Base-by-base conservation (phyloP, 2,113 vertebrate species). In the Podocnemis expansa region DNA sequence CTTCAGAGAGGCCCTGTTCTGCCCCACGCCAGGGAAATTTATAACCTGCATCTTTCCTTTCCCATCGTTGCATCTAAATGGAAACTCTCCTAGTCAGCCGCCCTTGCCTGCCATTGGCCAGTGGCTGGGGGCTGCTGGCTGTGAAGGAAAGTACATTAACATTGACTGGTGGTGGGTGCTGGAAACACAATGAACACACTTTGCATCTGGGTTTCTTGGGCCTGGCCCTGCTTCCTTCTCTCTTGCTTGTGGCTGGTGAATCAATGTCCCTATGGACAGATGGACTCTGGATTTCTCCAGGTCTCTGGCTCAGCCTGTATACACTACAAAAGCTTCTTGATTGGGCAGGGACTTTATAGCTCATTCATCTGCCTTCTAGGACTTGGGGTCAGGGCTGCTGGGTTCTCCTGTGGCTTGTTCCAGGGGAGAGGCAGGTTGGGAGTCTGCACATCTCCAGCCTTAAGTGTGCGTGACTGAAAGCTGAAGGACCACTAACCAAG, bases 381-480 rank as follows among this genome's bases (percentile, higher is more conserved):
- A 19, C 34, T 21, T 38, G 63, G 60, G 58, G 58, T 29, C 58
- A 27, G 58, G 58, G 29, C 29, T 17, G 58, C 58, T 63, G 1
- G 2, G 34, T 80, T 81, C 90, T 93, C 85, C 49, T 60, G 82
- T 70, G 88, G 24, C 83, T 90, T 10, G 0, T 51, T 87, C 81
- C 80, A 82, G 84, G 92, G 85, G 95, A 93, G 95, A 70, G 87
- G 91, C 84, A 52, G 43, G 88, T 88, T 52, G 94, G 56, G 93
- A 90, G 17, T 38, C 41, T 6, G 38, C n/a, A 22, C 60, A 16
- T 19, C 83, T 54, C 24, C 22, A 49, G 82, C 79, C 91, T 88
- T 88, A 2, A n/a, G 25, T 94, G 88, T 43, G 94, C 93, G 93
- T 96, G 96, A 89, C 38, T 90, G 93, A 60, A 96, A 92, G 87